A percentile compares a stretch with the other conserved stretches of the same genome.
Evolutionary conservation across 2,113 vertebrate species (phyloP).

Genomic region (Synchiropus splendidus): DNA sequence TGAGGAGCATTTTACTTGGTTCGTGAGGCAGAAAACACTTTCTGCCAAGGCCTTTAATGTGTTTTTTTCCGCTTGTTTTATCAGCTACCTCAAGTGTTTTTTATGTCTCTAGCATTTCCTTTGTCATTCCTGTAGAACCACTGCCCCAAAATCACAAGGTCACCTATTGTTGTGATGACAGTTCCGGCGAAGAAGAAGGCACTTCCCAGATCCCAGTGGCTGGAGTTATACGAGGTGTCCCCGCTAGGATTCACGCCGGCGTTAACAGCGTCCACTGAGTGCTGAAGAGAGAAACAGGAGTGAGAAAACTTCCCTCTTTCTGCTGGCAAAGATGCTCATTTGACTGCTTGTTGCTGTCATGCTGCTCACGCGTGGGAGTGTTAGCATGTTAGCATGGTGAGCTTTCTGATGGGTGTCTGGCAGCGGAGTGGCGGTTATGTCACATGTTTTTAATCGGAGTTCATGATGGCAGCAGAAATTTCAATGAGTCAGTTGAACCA

Average conservation of each 20-base stretch:
- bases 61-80: neutral
- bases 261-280: slow-evolving; percentile 83
- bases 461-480: too few species aligned
- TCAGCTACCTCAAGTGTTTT: neutral
- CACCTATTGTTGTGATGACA: slow-evolving; percentile 97
- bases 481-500: too few species aligned
- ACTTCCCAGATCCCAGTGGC: slow-evolving; percentile 94
- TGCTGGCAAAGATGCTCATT: too few species aligned
- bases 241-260: slow-evolving; percentile 90
- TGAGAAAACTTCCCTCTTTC: too few species aligned
- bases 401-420: too few species aligned
- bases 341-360: neutral
- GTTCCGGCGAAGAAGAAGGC: slow-evolving; percentile 98
- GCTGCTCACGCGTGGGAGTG: neutral
- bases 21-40: too few species aligned
- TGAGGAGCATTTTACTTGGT: too few species aligned
- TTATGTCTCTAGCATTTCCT: neutral
- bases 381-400: too few species aligned
- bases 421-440: too few species aligned
- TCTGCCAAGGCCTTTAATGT: too few species aligned
- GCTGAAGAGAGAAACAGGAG: slow-evolving; percentile 58
- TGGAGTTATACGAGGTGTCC: slow-evolving; percentile 84
- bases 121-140: neutral
- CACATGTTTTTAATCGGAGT: too few species aligned
- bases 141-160: neutral